Base-by-base conservation (phyloP, 2,888 invertebrate genomes). In the Catocala nupta region DNA sequence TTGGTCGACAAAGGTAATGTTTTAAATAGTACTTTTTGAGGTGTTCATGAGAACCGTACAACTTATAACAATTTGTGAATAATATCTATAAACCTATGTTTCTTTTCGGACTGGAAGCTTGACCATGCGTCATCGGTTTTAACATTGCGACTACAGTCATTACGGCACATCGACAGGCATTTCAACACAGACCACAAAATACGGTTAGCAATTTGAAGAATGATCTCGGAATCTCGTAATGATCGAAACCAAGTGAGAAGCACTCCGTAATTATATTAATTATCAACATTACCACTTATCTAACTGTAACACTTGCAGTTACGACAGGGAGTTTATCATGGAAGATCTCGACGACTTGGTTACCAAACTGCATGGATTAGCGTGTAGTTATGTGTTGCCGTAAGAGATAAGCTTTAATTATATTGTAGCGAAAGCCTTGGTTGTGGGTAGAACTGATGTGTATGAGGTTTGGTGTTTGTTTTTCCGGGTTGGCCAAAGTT, bases 181-280 rank as follows among this genome's bases (percentile, higher is more conserved):
- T 50, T 57, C 11, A 11, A 44, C 47, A 36, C 13, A 34, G 3
- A 5, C 39, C 45, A 39, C 47, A 47, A 42, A 45, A 47, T 39
- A 45, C 52, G 60, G 54, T 50, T 36, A 60, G 54, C 25, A 50
- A 55, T 55, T 55, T 61, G 0, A 55, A 49, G 25, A 55, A 54
- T 39, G 51, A 51, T 51, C 45, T 55, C 45, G 51, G 55, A 33
- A 55, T 61, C 60, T 61, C 51, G 39, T 55, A 60, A 60, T 60
- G 45, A 49, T 43, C 12, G 33, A 45, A 55, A 61, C 33, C 25
- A 44, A 55, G 54, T 60, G 39, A 49, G 59, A 44, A 55, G 43
- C 13, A 33, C 44, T 43, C 49, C 44, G 43, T 50, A 49, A 45
- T 45, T 45, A 45, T n/a, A 48, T 16, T 48, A 48, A 60, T 60